Percentiles rank a stretch among this genome's conserved stretches.
phyloP scores from a whole-genome alignment of 2,113 vertebrate genomes.

The Acrocephalus arundinaceus region DNA sequence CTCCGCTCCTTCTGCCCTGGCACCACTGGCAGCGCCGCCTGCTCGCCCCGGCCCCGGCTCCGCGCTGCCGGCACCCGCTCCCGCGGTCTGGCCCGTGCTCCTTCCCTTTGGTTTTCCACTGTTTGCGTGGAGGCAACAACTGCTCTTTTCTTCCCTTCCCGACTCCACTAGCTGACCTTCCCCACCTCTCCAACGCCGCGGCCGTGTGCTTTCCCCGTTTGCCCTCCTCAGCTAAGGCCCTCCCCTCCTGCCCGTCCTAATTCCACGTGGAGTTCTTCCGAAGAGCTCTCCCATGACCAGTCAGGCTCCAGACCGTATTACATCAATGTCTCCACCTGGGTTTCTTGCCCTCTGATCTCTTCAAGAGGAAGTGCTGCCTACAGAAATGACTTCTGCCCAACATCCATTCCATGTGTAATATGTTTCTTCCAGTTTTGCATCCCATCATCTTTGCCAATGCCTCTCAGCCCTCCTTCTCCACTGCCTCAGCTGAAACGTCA shows the following conservation, averaged over 20 bases:
- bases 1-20: not conserved
- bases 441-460: not conserved
- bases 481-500: not conserved
- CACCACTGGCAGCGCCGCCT: not conserved
- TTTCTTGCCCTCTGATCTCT: not conserved
- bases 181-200: not conserved
- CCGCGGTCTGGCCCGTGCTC: not conserved
- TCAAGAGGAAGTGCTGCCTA: not conserved
- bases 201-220: not conserved
- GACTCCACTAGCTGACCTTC: not conserved
- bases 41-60: not conserved
- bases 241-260: not conserved
- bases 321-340: not conserved
- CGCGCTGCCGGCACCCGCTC: not conserved
- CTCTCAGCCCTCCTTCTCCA: not conserved
- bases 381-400: not conserved
- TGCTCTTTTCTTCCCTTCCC: not conserved
- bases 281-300: not conserved
- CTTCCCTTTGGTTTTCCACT: not conserved
- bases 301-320: not conserved
- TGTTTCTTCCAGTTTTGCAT: not conserved
- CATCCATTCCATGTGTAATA: fast-evolving
- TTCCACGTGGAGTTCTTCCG: not conserved
- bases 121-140: not conserved
- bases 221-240: not conserved